Evolutionary conservation across 1,140 invertebrate genomes (phyloP).

Genomic region (Bombus sylvicola): DNA sequence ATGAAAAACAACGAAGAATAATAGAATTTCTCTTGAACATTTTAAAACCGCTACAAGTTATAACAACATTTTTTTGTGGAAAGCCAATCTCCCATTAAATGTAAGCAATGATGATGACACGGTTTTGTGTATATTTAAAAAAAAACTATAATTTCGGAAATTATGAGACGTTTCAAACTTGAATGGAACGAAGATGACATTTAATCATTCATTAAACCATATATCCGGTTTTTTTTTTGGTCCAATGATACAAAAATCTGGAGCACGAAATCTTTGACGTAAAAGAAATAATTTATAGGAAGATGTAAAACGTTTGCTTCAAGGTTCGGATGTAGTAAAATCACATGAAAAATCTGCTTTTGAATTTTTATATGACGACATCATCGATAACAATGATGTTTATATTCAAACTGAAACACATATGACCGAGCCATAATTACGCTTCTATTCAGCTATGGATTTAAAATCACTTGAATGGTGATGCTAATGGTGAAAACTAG

Average conservation of each 20-base stretch:
- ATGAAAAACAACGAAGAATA: too few relatives aligned
- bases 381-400: neutral
- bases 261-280: neutral
- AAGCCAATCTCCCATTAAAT: neutral
- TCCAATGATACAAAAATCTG: neutral
- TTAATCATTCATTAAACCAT: too few relatives aligned
- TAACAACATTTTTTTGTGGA: too few relatives aligned
- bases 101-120: neutral
- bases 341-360: neutral
- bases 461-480: neutral
- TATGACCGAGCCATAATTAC: neutral
- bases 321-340: neutral
- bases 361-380: too few relatives aligned
- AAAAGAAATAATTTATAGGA: neutral
- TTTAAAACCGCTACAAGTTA: too few relatives aligned
- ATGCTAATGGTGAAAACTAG: too few relatives aligned
- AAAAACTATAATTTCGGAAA: too few relatives aligned
- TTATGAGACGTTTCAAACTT: too few relatives aligned
- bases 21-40: too few relatives aligned
- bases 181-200: too few relatives aligned
- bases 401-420: neutral
- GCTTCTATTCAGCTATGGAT: neutral
- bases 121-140: too few relatives aligned
- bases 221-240: neutral
- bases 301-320: neutral